A percentile compares a stretch with the other conserved stretches of the same genome.
Conservation (phyloP, 2,888 invertebrate species). For the Amblyjoppa fuscipennis region DNA sequence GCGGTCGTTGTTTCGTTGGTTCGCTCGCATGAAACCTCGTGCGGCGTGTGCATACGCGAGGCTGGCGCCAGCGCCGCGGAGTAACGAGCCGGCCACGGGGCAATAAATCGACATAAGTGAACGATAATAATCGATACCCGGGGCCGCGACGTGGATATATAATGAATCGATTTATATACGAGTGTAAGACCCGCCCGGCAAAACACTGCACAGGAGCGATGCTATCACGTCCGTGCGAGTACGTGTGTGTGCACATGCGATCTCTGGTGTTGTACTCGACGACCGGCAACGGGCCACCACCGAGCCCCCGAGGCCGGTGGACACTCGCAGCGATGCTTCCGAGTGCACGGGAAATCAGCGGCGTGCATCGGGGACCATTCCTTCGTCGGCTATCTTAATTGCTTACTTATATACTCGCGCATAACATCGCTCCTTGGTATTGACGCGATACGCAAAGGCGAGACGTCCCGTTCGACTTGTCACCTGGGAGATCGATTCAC, state of each 20-base stretch:
- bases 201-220: slow-evolving; percentile 45
- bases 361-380: slow-evolving; percentile 57
- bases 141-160: slow-evolving; percentile 68
- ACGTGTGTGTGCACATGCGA: slow-evolving; percentile 39
- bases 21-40: neutral
- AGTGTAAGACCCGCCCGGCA: slow-evolving; percentile 52
- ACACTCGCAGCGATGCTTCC: slow-evolving; percentile 55
- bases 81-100: slow-evolving; percentile 70
- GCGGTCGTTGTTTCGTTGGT: neutral
- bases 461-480: slow-evolving; percentile 29
- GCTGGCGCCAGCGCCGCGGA: slow-evolving; percentile 73
- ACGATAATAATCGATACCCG: slow-evolving; percentile 77
- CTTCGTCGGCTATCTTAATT: slow-evolving; percentile 73
- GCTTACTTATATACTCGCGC: slow-evolving; percentile 73
- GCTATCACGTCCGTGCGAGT: slow-evolving; percentile 57
- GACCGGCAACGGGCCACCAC: slow-evolving; percentile 17
- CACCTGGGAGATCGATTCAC: neutral
- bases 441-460: slow-evolving; percentile 66
- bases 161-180: slow-evolving; percentile 78
- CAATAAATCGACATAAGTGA: slow-evolving; percentile 75
- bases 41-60: slow-evolving; percentile 18
- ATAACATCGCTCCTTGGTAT: slow-evolving; percentile 68
- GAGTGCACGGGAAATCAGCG: slow-evolving; percentile 56
- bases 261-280: slow-evolving; percentile 35
- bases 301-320: slow-evolving; percentile 46